Conservation (phyloP, 2,797 vertebrate species). For the Eospalax fontanierii region DNA sequence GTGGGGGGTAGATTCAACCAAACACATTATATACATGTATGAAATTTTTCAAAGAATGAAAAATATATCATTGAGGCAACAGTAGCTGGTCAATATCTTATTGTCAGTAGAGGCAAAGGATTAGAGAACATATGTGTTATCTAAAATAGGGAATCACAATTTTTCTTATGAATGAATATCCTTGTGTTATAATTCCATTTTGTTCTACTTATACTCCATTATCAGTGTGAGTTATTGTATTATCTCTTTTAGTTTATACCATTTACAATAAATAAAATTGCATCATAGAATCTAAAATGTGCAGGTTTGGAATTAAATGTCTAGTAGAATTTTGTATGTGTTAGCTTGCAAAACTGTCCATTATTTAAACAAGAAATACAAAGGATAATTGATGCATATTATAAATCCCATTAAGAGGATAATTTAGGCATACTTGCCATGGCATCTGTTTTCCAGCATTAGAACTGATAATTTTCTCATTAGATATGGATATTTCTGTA, state of each 20-base stretch:
- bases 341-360: background rate
- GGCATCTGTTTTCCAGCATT: background rate
- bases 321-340: background rate
- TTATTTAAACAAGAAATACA: conserved; percentile 1
- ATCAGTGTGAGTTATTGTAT: background rate
- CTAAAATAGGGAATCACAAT: background rate
- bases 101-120: background rate
- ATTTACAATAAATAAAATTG: conserved; percentile 42
- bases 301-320: conserved; percentile 19
- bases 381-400: background rate
- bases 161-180: background rate
- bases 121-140: background rate
- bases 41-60: background rate
- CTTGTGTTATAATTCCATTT: background rate
- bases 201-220: background rate
- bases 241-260: background rate
- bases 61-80: background rate
- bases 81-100: conserved; percentile 1
- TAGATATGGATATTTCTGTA: background rate
- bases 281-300: background rate
- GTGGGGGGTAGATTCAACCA: background rate
- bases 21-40: background rate
- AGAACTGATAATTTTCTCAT: background rate
- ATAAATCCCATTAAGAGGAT: conserved; percentile 19
- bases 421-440: background rate